phyloP scores from a whole-genome alignment of 2,888 invertebrate species.

The Cantharis rufa region DNA sequence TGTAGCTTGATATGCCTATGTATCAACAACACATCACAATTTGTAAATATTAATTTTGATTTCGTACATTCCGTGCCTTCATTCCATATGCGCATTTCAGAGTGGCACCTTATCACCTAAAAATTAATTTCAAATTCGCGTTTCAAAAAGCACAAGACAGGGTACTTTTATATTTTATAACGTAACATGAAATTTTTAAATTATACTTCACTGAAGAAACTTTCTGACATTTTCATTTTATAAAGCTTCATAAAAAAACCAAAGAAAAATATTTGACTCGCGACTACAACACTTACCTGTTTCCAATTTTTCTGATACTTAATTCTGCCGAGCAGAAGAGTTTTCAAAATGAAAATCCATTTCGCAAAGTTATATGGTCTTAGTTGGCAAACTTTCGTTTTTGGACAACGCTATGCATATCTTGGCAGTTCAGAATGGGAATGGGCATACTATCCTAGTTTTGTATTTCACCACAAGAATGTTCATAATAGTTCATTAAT shows the following conservation, averaged over 20 bases:
- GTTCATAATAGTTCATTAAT: neutral
- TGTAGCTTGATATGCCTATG: conserved; percentile 29
- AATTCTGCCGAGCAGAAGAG: neutral
- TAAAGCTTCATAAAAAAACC: neutral
- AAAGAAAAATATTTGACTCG: neutral
- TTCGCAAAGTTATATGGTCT: neutral
- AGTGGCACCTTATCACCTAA: neutral
- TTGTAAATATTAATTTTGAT: neutral
- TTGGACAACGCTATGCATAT: neutral
- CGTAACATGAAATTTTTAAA: neutral
- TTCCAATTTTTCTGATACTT: neutral
- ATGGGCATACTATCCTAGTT: neutral
- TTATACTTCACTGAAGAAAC: neutral
- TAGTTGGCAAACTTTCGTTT: neutral
- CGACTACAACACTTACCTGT: neutral
- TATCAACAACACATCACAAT: conserved; percentile 21
- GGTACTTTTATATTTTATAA: neutral
- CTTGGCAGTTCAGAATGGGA: neutral
- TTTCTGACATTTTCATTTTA: neutral
- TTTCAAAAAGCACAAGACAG: neutral
- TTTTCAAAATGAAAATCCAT: neutral
- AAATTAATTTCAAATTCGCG: neutral
- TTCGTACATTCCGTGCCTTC: neutral
- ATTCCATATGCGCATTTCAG: neutral
- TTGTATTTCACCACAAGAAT: neutral